Evolutionary conservation across 2,888 invertebrate species (phyloP), one percentile per base, ranked within the genome.

Genomic region (Octonoba sinensis): DNA sequence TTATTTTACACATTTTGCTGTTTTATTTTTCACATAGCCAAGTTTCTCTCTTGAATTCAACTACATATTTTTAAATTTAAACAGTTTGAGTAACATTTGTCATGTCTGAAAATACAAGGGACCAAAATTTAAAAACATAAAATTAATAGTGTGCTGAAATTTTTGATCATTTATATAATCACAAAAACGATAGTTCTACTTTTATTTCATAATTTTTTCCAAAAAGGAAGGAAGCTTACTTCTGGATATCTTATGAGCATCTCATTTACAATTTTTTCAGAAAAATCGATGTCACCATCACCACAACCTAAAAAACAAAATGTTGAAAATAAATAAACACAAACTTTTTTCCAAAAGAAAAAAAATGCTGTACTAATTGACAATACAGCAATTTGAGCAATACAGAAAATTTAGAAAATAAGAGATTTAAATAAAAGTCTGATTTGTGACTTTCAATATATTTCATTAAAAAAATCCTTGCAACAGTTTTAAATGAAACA

Each of bases 241-340:
- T 90, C 89, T 74, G 96, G 92, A 89, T 95, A 93, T 66, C 92
- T 91, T n/a, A 91, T 89, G 11, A 89, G 84, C 85, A 89, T 87
- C 6, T 88, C 88, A n/a, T 87, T 85, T 20, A 96, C 90, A 22
- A 97, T 92, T 84, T 91, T 90, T 82, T 94, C 92, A 86, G 95
- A 95, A 84, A 94, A 91, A 0, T 90, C 90, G 56, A 95, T 89
- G 88, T 97, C 94, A 0, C 95, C 95, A 86, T 94, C 93, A 44
- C 92, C 91, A 76, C 74, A 74, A 47, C 83, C 83, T 83, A 36
- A 13, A 73, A 64, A n/a, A 22, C 56, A 65, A 36, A 24, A 36
- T 54, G 8, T 72, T 47, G 8, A n/a, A 59, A 16, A 12, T 8
- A 54, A 69, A 46, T 46, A 18, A 16, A 36, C 11, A 24, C 4